These are phyloP conservation scores for Petrocephalus zakoni DNA, from an alignment of 2,113 vertebrate species.

Conservation along the genomic window DNA sequence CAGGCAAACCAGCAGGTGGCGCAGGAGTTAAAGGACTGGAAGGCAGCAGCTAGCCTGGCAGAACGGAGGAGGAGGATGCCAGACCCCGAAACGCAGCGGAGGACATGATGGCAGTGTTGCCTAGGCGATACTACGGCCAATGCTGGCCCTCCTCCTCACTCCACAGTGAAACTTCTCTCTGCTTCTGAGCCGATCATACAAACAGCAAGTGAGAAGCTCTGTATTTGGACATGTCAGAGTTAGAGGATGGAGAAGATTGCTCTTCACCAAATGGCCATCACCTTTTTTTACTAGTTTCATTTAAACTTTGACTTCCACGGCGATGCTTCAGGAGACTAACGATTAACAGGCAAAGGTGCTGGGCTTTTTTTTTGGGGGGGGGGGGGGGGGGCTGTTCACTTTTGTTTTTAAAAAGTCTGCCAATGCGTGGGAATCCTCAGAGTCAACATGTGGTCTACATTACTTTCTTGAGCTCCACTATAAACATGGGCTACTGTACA, in stretches of 20 bases:
- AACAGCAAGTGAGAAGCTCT: neutral
- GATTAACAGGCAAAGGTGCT: neutral
- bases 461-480: neutral
- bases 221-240: neutral
- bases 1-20: neutral
- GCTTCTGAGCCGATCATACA: neutral
- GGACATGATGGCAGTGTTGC: neutral
- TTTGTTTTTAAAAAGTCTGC: neutral
- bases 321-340: neutral
- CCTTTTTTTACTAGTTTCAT: conserved; percentile 18
- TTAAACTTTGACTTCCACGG: neutral
- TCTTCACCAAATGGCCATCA: conserved; percentile 47
- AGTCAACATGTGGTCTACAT: neutral
- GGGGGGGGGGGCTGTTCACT: neutral
- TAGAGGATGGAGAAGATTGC: conserved; percentile 35
- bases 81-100: neutral
- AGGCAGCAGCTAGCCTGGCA: neutral
- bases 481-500: neutral
- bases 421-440: neutral
- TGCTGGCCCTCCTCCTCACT: neutral
- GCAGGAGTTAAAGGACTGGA: neutral
- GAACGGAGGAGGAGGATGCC: neutral
- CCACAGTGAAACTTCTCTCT: neutral
- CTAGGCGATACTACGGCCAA: neutral
- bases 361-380: neutral